Evolutionary conservation across 2,113 vertebrate species (phyloP).

Genomic region (Vulpes lagopus): DNA sequence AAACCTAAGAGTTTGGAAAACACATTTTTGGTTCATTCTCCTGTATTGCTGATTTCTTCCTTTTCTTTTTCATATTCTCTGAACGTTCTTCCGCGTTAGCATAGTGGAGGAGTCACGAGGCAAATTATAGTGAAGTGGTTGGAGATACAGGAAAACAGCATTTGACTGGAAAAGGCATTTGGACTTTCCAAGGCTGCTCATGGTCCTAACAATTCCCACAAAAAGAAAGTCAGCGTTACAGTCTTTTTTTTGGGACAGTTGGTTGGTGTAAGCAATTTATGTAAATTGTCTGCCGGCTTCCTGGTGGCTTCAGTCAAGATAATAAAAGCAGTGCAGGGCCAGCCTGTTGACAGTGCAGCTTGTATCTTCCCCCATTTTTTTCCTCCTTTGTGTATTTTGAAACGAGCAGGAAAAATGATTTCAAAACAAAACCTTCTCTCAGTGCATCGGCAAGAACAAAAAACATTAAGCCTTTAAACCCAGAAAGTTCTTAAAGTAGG

Average conservation of each 20-base stretch:
- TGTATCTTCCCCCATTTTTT: constrained; percentile 55
- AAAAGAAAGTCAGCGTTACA: neutral
- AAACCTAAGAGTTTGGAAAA: neutral
- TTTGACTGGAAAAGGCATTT: neutral
- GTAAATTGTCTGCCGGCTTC: neutral
- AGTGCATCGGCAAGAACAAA: constrained; percentile 46
- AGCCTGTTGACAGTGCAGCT: constrained; percentile 40
- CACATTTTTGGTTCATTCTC: constrained; percentile 22
- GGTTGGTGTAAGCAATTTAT: constrained; percentile 43
- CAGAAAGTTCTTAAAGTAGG: constrained; percentile 64
- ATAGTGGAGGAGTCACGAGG: neutral
- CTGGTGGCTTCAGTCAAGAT: constrained; percentile 5
- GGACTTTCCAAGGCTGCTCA: neutral
- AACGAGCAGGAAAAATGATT: constrained; percentile 64
- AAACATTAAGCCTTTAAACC: constrained; percentile 53
- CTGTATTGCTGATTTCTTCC: neutral
- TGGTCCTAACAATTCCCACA: neutral
- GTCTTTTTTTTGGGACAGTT: neutral
- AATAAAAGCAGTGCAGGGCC: neutral
- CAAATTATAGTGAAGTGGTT: neutral
- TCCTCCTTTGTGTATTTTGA: constrained; percentile 70
- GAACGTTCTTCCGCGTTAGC: neutral
- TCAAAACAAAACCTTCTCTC: constrained; percentile 72
- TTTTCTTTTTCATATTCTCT: neutral
- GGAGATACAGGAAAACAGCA: neutral